A percentile compares a stretch with the other conserved stretches of the same genome.
Conservation (phyloP, 2,888 invertebrate species). For the Eilema depressum region DNA sequence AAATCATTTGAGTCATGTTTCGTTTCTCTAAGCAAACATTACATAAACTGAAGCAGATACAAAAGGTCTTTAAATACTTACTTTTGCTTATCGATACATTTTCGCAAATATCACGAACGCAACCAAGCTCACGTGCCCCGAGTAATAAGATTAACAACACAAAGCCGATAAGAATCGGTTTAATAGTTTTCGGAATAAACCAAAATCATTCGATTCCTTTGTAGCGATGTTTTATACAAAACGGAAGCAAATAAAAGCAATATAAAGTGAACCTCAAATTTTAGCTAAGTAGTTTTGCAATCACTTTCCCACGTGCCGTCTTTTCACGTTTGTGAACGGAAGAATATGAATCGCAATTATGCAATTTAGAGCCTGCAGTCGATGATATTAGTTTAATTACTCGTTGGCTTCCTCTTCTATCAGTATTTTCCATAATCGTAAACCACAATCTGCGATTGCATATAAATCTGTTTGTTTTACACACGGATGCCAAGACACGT, state of each 20-base stretch:
- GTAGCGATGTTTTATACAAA: conserved; percentile 61
- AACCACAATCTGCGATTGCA: conserved; percentile 76
- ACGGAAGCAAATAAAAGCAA: conserved; percentile 70
- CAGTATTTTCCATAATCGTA: conserved; percentile 77
- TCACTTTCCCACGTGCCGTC: conserved; percentile 52
- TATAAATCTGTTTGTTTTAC: conserved; percentile 70
- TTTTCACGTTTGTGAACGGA: conserved; percentile 32
- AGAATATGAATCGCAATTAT: conserved; percentile 57
- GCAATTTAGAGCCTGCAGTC: conserved; percentile 48
- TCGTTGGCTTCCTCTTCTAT: conserved; percentile 70
- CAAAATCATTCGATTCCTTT: conserved; percentile 58
- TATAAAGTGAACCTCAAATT: conserved; percentile 58
- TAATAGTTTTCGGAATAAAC: conserved; percentile 77
- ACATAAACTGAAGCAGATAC: neutral
- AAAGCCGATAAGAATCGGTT: conserved; percentile 66
- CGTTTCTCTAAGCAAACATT: neutral
- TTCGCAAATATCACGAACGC: conserved; percentile 77
- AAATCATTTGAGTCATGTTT: neutral
- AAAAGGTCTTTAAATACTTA: conserved; percentile 20
- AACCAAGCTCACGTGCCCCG: conserved; percentile 80
- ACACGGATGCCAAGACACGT: conserved; percentile 56
- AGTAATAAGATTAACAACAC: conserved; percentile 76
- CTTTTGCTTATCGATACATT: conserved; percentile 68
- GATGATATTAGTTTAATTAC: conserved; percentile 68
- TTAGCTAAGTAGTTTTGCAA: conserved; percentile 54